A percentile compares a stretch with the other conserved stretches of the same genome.
phyloP scores from a whole-genome alignment of 2,888 invertebrate species.

The Yponomeuta cagnagella region DNA sequence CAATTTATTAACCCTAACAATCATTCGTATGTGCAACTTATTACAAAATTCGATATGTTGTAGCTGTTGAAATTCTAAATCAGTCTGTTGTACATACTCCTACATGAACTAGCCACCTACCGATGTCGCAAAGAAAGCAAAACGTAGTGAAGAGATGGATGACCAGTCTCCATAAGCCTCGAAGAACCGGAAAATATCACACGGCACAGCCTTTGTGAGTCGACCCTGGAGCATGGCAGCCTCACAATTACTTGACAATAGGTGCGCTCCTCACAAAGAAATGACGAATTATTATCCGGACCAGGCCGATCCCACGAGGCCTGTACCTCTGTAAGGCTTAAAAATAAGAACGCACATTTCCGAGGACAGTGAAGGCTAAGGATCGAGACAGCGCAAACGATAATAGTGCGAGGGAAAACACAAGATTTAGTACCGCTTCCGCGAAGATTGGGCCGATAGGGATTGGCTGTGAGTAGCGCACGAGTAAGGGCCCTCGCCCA shows the following conservation, averaged over 20 bases:
- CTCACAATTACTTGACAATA: slow-evolving; percentile 40
- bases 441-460: slow-evolving; percentile 33
- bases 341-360: slow-evolving; percentile 32
- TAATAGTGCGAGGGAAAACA: slow-evolving; percentile 34
- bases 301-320: slow-evolving; percentile 22
- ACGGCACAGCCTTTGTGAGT: neutral
- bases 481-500: neutral
- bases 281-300: slow-evolving; percentile 38
- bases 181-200: neutral
- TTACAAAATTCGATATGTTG: too few relatives aligned
- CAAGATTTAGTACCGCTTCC: slow-evolving; percentile 43
- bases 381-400: slow-evolving; percentile 26
- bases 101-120: neutral
- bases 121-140: neutral
- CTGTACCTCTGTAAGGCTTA: slow-evolving; percentile 25
- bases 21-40: neutral
- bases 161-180: slow-evolving; percentile 8
- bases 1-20: neutral
- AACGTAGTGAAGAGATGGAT: neutral
- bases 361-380: slow-evolving; percentile 32
- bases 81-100: too few relatives aligned
- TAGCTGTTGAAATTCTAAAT: too few relatives aligned
- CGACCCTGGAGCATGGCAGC: slow-evolving; percentile 43
- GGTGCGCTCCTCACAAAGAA: slow-evolving; percentile 41
- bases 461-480: neutral